Percentiles rank a stretch among this genome's conserved stretches.
These are phyloP conservation scores for Coluber constrictor DNA, from an alignment of 2,797 vertebrate genomes.

Conservation along the genomic window DNA sequence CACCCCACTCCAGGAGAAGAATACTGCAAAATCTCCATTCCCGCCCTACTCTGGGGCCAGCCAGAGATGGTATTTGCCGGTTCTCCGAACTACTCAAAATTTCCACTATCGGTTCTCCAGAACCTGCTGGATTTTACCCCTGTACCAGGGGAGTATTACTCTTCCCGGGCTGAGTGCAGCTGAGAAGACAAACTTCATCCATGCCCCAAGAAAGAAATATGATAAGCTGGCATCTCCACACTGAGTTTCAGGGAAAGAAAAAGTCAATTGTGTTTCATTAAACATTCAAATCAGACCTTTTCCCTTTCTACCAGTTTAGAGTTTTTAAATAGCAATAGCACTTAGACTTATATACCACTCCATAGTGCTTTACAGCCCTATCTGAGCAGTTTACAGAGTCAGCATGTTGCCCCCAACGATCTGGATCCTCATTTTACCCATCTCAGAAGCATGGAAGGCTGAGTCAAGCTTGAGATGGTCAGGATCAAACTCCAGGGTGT, in stretches of 20 bases:
- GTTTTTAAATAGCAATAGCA: conserved; percentile 27
- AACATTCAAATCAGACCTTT: conserved; percentile 28
- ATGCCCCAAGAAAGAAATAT: background rate
- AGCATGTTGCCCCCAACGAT: background rate
- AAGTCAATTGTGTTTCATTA: conserved; percentile 14
- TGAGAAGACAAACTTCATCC: conserved; percentile 17
- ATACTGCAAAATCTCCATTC: too few relatives aligned
- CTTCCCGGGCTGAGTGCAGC: background rate
- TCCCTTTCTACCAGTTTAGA: conserved; percentile 30
- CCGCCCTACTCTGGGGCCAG: too few relatives aligned
- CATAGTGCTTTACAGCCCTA: background rate
- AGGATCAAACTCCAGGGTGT: background rate
- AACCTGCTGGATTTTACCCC: too few relatives aligned
- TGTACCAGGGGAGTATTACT: background rate
- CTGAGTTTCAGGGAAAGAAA: background rate
- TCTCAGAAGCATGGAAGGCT: background rate
- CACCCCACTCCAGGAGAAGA: too few relatives aligned
- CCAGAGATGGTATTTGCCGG: too few relatives aligned
- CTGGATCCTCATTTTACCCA: background rate
- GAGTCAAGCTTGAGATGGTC: background rate
- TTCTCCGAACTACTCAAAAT: too few relatives aligned
- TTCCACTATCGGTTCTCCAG: too few relatives aligned
- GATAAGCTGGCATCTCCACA: conserved; percentile 45
- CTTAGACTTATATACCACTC: background rate
- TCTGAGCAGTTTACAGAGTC: background rate